Evolutionary conservation across 2,113 vertebrate species (phyloP).

Genomic region (Benthochromis sp.): DNA sequence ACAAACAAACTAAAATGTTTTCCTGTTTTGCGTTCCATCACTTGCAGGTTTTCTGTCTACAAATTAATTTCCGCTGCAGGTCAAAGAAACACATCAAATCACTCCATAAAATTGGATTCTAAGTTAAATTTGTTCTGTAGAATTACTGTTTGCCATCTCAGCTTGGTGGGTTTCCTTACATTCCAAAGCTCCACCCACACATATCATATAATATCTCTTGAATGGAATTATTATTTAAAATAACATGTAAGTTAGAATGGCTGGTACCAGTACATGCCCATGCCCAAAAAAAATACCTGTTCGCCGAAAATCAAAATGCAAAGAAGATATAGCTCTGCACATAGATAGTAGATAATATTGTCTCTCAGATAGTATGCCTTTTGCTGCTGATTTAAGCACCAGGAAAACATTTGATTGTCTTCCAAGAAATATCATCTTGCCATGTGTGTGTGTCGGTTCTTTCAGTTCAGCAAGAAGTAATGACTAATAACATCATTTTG

Average conservation of each 20-base stretch:
- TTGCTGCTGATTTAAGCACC: constrained; percentile 26
- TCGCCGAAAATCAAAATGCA: neutral
- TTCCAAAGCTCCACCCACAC: neutral
- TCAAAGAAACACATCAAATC: constrained; percentile 26
- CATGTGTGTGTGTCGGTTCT: neutral
- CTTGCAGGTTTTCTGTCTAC: neutral
- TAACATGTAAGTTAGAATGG: neutral
- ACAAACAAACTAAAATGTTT: neutral
- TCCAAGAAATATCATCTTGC: neutral
- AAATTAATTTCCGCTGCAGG: constrained; percentile 7
- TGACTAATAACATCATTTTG: constrained; percentile 11
- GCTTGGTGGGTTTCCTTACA: constrained; percentile 7
- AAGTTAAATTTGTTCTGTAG: constrained; percentile 47
- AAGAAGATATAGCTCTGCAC: neutral
- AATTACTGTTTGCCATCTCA: constrained; percentile 42
- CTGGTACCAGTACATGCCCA: neutral
- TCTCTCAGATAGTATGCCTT: constrained; percentile 32
- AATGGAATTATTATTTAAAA: neutral
- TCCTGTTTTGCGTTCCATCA: neutral
- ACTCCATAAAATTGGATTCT: constrained; percentile 46
- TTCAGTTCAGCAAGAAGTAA: neutral
- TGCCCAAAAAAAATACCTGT: neutral
- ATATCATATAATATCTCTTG: neutral
- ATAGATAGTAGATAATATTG: neutral
- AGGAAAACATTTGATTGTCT: constrained; percentile 18